Evolutionary conservation across 2,113 vertebrate genomes (phyloP).

Genomic region (Gymnobelideus leadbeateri): DNA sequence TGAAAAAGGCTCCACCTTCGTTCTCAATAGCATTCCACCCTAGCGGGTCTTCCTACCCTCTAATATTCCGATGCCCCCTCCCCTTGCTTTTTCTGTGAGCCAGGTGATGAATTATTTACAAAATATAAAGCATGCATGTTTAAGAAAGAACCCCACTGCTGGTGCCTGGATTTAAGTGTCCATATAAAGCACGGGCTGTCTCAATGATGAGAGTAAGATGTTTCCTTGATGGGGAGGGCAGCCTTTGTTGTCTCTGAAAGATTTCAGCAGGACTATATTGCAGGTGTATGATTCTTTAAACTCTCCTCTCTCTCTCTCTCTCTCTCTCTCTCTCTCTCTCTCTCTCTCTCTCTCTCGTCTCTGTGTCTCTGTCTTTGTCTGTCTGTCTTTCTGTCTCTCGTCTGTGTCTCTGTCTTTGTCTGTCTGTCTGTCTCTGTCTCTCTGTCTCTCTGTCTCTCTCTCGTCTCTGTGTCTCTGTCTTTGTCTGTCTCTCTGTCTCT

Average conservation of each 20-base stretch:
- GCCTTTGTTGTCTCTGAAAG: conserved; percentile 79
- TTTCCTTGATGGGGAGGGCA: conserved; percentile 58
- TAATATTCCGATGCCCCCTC: conserved; percentile 69
- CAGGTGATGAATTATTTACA: conserved; percentile 73
- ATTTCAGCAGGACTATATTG: conserved; percentile 77
- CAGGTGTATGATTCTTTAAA: conserved; percentile 78
- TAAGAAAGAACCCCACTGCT: conserved; percentile 21
- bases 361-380: too few species aligned
- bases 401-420: too few species aligned
- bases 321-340: too few species aligned
- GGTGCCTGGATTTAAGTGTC: conserved; percentile 4
- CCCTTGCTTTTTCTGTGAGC: conserved; percentile 68
- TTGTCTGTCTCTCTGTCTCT: background rate
- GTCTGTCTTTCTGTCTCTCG: background rate
- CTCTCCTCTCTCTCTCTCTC: background rate
- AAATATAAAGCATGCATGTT: conserved; percentile 69
- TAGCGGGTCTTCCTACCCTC: conserved; percentile 56
- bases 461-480: background rate
- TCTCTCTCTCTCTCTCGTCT: background rate
- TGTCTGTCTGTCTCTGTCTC: background rate
- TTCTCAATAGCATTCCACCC: conserved; percentile 69
- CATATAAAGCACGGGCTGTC: conserved; percentile 36
- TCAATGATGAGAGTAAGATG: conserved; percentile 39
- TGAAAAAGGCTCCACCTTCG: conserved; percentile 83
- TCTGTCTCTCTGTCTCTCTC: background rate